Conservation (phyloP, 2,797 vertebrate species). For the Acestrorhynchus altus region DNA sequence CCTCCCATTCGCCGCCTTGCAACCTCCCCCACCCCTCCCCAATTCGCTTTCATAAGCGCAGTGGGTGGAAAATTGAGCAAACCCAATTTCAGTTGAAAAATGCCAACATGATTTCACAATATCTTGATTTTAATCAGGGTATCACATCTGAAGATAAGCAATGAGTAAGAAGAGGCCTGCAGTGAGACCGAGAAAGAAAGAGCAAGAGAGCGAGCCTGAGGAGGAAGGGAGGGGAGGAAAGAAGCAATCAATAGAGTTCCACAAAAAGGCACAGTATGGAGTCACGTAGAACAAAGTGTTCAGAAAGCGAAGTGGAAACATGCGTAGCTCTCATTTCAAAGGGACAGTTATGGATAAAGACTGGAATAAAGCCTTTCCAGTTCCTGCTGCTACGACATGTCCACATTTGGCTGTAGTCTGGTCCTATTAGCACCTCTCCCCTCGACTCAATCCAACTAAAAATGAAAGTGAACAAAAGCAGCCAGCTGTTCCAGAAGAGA, state of each 20-base stretch:
- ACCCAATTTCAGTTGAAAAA: constrained; percentile 29
- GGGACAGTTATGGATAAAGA: constrained; percentile 30
- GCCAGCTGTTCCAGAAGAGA: constrained; percentile 15
- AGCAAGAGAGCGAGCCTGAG: neutral
- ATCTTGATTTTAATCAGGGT: constrained; percentile 39
- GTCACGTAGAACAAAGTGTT: constrained; percentile 36
- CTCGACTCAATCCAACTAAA: constrained; percentile 24
- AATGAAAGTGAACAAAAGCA: constrained; percentile 33
- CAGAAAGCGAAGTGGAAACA: constrained; percentile 19
- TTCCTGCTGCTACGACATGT: constrained; percentile 31
- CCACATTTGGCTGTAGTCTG: constrained; percentile 23
- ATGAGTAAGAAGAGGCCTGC: neutral
- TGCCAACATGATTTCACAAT: constrained; percentile 8
- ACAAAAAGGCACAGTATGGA: constrained; percentile 30
- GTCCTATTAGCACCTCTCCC: constrained; percentile 24
- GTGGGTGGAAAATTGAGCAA: constrained; percentile 29
- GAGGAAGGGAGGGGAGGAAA: constrained; percentile 23
- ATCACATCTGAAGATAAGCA: constrained; percentile 26
- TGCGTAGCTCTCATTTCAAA: constrained; percentile 24
- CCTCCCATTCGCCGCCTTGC: constrained; percentile 1
- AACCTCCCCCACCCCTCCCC: neutral
- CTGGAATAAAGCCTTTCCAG: constrained; percentile 25
- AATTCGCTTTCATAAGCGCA: constrained; percentile 5
- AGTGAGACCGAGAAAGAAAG: constrained; percentile 15
- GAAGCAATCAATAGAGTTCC: constrained; percentile 42